phyloP scores from a whole-genome alignment of 2,797 vertebrate genomes.

The Lerista edwardsae region DNA sequence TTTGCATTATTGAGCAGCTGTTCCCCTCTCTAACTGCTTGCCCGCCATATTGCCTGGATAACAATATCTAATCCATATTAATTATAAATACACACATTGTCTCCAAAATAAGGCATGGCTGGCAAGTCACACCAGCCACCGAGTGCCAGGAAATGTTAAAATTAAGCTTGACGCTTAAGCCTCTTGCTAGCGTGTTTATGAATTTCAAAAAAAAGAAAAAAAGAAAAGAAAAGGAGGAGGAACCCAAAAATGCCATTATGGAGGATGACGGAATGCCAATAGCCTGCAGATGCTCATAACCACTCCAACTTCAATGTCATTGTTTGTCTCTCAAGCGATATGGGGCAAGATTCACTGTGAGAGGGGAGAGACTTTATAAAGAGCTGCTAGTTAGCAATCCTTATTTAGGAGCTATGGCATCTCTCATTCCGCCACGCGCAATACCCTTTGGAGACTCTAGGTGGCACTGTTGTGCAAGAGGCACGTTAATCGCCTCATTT shows the following conservation, averaged over 20 bases:
- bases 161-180: slow-evolving; percentile 68
- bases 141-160: slow-evolving; percentile 71
- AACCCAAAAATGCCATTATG: slow-evolving; percentile 43
- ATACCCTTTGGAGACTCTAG: background rate
- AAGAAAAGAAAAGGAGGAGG: background rate
- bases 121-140: slow-evolving; percentile 55
- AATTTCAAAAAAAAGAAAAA: slow-evolving; percentile 23
- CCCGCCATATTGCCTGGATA: slow-evolving; percentile 74
- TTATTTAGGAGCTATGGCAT: background rate
- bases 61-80: slow-evolving; percentile 79
- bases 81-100: slow-evolving; percentile 76
- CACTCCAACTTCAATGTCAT: slow-evolving; percentile 63
- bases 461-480: background rate
- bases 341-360: slow-evolving; percentile 35
- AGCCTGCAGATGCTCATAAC: slow-evolving; percentile 64
- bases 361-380: background rate
- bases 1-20: slow-evolving; percentile 79
- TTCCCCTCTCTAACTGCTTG: slow-evolving; percentile 68
- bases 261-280: slow-evolving; percentile 56
- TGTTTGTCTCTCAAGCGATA: slow-evolving; percentile 48
- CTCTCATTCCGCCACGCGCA: background rate
- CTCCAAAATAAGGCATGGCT: slow-evolving; percentile 71
- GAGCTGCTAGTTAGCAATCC: background rate
- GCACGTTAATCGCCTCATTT: background rate
- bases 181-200: slow-evolving; percentile 54